Percentiles rank a stretch among this genome's conserved stretches.
phyloP scores from a whole-genome alignment of 1,140 invertebrate species.

The Pseudomyrmex sp. region DNA sequence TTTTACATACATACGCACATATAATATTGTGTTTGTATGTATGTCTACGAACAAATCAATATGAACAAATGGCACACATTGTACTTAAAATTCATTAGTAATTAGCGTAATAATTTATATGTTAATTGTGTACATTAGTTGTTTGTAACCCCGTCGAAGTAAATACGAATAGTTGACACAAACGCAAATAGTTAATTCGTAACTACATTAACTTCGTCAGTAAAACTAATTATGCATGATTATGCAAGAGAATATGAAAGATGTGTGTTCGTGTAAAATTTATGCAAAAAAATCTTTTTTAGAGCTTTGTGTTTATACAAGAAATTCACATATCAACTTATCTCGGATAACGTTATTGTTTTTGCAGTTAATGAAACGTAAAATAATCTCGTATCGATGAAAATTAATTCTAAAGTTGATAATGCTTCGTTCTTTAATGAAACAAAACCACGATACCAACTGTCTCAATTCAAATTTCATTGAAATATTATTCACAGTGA shows the following conservation, averaged over 20 bases:
- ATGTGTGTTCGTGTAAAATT: constrained; percentile 1
- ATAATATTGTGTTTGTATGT: no score
- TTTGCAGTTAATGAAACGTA: not conserved
- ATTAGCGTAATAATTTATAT: constrained; percentile 55
- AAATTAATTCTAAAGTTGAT: constrained; percentile 11
- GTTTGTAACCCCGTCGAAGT: constrained; percentile 43
- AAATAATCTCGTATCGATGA: constrained; percentile 21
- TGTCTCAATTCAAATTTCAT: constrained; percentile 57
- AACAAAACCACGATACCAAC: constrained; percentile 51
- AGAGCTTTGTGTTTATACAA: not conserved
- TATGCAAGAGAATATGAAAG: not conserved
- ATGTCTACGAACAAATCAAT: constrained; percentile 25
- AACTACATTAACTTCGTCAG: constrained; percentile 47
- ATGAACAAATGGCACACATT: constrained; percentile 34
- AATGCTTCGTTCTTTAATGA: constrained; percentile 18
- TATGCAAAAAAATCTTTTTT: not conserved
- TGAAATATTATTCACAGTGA: constrained; percentile 50
- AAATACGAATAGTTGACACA: constrained; percentile 34
- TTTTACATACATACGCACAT: no score
- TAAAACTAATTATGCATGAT: constrained; percentile 43
- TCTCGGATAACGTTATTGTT: not conserved
- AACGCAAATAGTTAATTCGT: constrained; percentile 35
- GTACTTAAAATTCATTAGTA: constrained; percentile 51
- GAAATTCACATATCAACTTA: not conserved
- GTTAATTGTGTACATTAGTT: constrained; percentile 56